Evolutionary conservation across 2,888 invertebrate species (phyloP).

Genomic region (Cremastinae sp.): DNA sequence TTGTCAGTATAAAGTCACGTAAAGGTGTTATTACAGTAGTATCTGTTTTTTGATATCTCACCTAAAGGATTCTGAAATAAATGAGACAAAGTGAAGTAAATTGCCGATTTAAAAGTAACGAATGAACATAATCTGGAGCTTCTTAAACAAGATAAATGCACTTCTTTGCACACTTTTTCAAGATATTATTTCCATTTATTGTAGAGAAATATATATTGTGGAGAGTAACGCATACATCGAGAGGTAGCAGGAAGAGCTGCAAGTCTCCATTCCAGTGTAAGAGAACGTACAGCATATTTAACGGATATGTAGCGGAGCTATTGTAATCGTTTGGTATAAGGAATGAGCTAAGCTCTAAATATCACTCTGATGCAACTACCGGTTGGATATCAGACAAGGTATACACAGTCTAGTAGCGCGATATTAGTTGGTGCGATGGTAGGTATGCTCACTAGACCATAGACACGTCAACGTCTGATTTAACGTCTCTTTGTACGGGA

Average conservation of each 20-base stretch:
- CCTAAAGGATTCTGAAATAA: no score
- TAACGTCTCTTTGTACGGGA: constrained; percentile 64
- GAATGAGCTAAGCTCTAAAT: constrained; percentile 64
- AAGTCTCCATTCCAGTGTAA: constrained; percentile 11
- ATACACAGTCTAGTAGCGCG: constrained; percentile 40
- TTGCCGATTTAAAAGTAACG: constrained; percentile 27
- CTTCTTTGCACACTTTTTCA: not conserved
- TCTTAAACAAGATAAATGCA: constrained; percentile 7
- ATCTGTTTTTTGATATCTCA: no score
- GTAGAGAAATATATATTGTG: constrained; percentile 7
- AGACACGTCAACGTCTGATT: constrained; percentile 65
- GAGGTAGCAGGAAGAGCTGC: constrained; percentile 1
- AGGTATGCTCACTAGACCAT: constrained; percentile 56
- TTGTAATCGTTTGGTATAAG: constrained; percentile 60
- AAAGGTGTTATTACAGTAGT: no score
- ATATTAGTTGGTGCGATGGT: constrained; percentile 46
- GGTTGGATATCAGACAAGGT: constrained; percentile 45
- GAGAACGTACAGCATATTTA: constrained; percentile 51
- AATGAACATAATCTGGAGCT: not conserved
- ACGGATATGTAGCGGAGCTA: constrained; percentile 62
- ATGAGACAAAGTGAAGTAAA: constrained; percentile 17
- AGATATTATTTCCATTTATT: not conserved
- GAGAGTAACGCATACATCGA: not conserved
- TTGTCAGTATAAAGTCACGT: no score
- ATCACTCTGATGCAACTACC: constrained; percentile 64